Evolutionary conservation across 2,113 vertebrate species (phyloP), one percentile per base, ranked within the genome.

Genomic region (Muscicapa adusta): DNA sequence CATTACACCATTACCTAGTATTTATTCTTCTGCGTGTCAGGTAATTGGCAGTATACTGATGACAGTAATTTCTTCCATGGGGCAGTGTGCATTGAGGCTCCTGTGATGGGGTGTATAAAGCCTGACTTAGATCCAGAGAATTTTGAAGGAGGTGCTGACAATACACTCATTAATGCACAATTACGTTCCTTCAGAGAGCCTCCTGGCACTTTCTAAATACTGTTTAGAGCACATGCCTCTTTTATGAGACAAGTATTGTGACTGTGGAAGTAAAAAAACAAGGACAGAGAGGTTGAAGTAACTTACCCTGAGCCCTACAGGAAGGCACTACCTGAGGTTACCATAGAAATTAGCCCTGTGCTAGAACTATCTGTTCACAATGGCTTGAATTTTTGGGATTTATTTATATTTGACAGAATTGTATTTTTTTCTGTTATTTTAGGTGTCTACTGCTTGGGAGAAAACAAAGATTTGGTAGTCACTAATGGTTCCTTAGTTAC

Each of bases 111-210:
- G 13, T 77, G 24, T 47, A 81, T 67, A 93, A 88, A 93, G 73
- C 56, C 70, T 95, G 94, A 94, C 81, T 88, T 88, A 65, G 50
- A 79, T 76, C 47, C 91, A 77, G 67, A 33, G 91, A 86, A 92
- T 95, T 92, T 71, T 91, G 92, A 43, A 84, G 83, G 79, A 94
- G 68, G 76, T 92, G 68, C 61, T 96, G 94, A 94, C 88, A 95
- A 95, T 91, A 91, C 68, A 48, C n/a, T 86, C 22, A 36, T 95
- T 95, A 86, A 94, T 92, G 92, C 84, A 91, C 96, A 95, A 93
- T 94, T 90, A 85, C 0, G 0, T 77, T 92, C 83, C 83, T 91
- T 95, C 63, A 56, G 76, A 94, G 56, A 93, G 78, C 85, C 88
- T 95, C 78, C 74, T 80, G 78, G 92, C 60, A 62, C 92, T 93